A percentile compares a stretch with the other conserved stretches of the same genome.
These are phyloP conservation scores for Cantharis flavilabris DNA, from an alignment of 2,888 invertebrate species.

Conservation along the genomic window DNA sequence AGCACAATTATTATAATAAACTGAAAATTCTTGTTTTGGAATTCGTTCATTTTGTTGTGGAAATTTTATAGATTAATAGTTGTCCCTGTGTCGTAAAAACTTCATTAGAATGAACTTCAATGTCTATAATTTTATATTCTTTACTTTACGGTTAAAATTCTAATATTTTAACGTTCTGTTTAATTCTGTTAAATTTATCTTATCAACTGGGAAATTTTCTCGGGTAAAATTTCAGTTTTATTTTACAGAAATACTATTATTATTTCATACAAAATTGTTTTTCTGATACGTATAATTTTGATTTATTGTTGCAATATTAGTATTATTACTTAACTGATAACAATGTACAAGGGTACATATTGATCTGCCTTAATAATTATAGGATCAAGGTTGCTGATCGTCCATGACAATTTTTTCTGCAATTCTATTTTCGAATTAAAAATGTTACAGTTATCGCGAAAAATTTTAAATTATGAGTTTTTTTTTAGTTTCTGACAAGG, in stretches of 20 bases:
- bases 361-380: slow-evolving; percentile 27
- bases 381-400: slow-evolving; percentile 39
- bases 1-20: not conserved
- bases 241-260: too few species aligned
- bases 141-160: too few species aligned
- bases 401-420: slow-evolving; percentile 31
- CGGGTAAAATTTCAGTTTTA: too few species aligned
- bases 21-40: not conserved
- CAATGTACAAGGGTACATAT: slow-evolving; percentile 14
- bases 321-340: slow-evolving; percentile 16
- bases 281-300: not conserved
- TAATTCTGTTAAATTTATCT: too few species aligned
- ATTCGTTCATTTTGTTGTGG: not conserved
- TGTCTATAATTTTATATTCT: too few species aligned
- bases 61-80: not conserved
- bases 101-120: too few species aligned
- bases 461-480: not conserved
- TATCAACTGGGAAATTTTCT: too few species aligned
- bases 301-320: not conserved
- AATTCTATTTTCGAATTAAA: not conserved
- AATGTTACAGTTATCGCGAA: not conserved
- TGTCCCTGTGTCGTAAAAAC: too few species aligned
- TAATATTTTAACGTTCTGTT: too few species aligned
- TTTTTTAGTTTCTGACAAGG: not conserved
- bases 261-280: not conserved